Evolutionary conservation across 2,888 invertebrate species (phyloP).

Genomic region (Keiferia lycopersicella): DNA sequence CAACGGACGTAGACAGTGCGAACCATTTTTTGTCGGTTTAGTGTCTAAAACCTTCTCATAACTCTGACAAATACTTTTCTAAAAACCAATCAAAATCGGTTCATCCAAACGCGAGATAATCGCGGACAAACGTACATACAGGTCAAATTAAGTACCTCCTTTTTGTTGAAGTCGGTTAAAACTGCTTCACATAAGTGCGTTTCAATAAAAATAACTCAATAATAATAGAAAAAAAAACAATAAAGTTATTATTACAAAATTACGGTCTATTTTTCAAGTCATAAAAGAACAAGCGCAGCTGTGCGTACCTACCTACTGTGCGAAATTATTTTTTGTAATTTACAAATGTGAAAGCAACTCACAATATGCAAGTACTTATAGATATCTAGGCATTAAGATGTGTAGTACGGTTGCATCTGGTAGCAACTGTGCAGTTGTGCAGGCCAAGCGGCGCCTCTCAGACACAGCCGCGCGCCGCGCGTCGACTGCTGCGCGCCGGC

Average conservation of each 20-base stretch:
- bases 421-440: neutral
- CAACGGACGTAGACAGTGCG: too few relatives aligned
- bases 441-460: constrained; percentile 9
- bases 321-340: neutral
- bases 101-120: too few relatives aligned
- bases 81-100: too few relatives aligned
- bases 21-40: too few relatives aligned
- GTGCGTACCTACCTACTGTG: neutral
- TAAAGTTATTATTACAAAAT: neutral
- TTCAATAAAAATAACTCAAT: constrained; percentile 8
- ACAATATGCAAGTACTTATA: neutral
- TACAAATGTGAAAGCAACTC: neutral
- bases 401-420: neutral
- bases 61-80: too few relatives aligned
- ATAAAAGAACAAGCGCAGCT: constrained; percentile 1
- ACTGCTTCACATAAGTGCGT: constrained; percentile 8
- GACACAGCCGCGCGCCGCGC: neutral
- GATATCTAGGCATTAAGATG: neutral
- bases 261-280: neutral
- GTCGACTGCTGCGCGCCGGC: neutral
- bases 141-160: too few relatives aligned
- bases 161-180: too few relatives aligned
- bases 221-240: constrained; percentile 1
- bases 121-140: too few relatives aligned
- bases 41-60: too few relatives aligned